Conservation (phyloP, 1,140 invertebrate species). For the Anthonomus grandis region DNA sequence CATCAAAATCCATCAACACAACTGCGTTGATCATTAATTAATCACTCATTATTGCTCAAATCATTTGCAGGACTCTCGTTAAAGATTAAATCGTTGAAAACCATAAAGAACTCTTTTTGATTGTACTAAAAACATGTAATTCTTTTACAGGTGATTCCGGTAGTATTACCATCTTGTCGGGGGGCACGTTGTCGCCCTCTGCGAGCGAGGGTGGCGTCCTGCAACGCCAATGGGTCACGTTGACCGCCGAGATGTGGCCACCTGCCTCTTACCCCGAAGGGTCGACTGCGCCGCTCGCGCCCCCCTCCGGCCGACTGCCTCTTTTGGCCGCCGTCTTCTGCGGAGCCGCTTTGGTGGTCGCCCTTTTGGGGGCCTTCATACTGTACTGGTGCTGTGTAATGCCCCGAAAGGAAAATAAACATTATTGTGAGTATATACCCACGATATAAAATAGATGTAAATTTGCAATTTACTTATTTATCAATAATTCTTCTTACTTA, state of each 20-base stretch:
- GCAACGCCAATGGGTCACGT: slow-evolving; percentile 53
- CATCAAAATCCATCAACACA: no score
- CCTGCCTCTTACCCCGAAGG: slow-evolving; percentile 32
- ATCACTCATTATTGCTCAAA: no score
- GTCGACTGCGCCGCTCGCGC: slow-evolving; percentile 47
- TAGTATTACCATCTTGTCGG: slow-evolving; percentile 9
- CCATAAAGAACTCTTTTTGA: no score
- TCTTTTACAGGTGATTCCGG: slow-evolving; percentile 23
- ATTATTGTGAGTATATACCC: slow-evolving; percentile 53
- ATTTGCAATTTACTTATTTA: no score
- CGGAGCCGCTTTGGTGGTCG: slow-evolving; percentile 52
- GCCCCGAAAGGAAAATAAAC: slow-evolving; percentile 50
- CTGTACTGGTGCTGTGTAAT: slow-evolving; percentile 55
- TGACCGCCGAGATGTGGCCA: slow-evolving; percentile 55
- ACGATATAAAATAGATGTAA: no score
- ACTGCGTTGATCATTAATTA: no score
- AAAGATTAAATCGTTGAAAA: no score
- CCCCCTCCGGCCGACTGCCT: slow-evolving; percentile 52
- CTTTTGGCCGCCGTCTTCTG: slow-evolving; percentile 53
- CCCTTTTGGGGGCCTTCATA: slow-evolving; percentile 50
- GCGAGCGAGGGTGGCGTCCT: slow-evolving; percentile 42
- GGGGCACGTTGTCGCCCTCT: slow-evolving; percentile 13
- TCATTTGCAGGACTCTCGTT: no score
- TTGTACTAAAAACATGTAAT: no score
- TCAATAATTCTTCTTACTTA: no score